Evolutionary conservation across 1,140 invertebrate species (phyloP).

Genomic region (Drosophila lacertosa): DNA sequence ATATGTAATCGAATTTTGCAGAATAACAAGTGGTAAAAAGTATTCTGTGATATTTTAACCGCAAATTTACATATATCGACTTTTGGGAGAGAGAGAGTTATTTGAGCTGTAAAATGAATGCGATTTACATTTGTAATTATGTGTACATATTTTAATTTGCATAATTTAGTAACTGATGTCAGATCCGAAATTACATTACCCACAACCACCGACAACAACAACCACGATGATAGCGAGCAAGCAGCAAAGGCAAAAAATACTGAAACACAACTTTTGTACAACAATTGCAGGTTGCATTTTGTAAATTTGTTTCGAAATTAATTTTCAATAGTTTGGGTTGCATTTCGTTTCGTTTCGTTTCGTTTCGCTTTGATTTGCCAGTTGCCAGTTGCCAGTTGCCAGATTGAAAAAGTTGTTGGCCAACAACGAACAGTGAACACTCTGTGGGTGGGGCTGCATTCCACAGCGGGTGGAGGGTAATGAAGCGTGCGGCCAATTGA

Average conservation of each 20-base stretch:
- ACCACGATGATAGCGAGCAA: background rate
- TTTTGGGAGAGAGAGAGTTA: conserved; percentile 48
- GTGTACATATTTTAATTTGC: conserved; percentile 80
- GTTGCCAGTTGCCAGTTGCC: conserved; percentile 34
- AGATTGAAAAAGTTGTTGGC: conserved; percentile 74
- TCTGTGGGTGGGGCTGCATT: background rate
- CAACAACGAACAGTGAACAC: conserved; percentile 32
- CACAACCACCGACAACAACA: background rate
- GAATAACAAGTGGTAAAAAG: conserved; percentile 32
- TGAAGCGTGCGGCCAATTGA: conserved; percentile 73
- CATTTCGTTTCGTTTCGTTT: conserved; percentile 23
- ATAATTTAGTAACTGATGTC: conserved; percentile 71
- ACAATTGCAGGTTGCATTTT: conserved; percentile 43
- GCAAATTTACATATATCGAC: conserved; percentile 73
- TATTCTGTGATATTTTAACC: conserved; percentile 66
- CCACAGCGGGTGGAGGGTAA: conserved; percentile 49
- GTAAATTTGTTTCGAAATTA: conserved; percentile 59
- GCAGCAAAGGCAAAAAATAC: background rate
- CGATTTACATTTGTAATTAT: conserved; percentile 81
- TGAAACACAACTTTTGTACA: conserved; percentile 3
- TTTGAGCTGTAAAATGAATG: conserved; percentile 66
- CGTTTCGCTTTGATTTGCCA: conserved; percentile 10
- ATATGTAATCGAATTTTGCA: conserved; percentile 34
- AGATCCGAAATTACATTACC: conserved; percentile 17
- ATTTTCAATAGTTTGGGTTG: conserved; percentile 60